Evolutionary conservation across 2,888 invertebrate genomes (phyloP), one percentile per base, ranked within the genome.

Genomic region (Enchytraeus crypticus): DNA sequence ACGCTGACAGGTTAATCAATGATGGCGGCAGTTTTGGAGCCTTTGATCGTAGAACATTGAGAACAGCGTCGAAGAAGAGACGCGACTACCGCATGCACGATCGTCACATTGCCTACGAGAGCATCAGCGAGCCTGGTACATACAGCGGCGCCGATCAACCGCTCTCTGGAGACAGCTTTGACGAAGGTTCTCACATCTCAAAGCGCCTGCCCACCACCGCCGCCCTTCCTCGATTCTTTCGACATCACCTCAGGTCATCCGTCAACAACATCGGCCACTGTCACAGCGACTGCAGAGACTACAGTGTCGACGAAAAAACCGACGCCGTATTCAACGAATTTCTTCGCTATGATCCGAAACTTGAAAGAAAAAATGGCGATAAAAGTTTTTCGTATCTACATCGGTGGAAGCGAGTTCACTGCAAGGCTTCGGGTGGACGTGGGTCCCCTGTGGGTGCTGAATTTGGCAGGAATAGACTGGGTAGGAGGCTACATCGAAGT

Each of bases 281-380:
- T 21, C 33, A 21, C 18, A 21, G 54, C 21, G 34, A 27, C 21
- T 34, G 34, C 54, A 32, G 54, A 11, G 83, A 83, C 70, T 83
- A 80, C 70, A 81, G 81, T 67, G 80, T 83, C 47, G 83, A 83
- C 69, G 80, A 81, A 67, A 79, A 80, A 67, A 80, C 81, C 3
- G 81, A 82, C 71, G 77, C 78, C 30, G 72, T 83, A 5, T 82
- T 82, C 69, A 78, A 81, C 53, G 82, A 82, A 65, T 83, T 82
- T 68, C 74, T 81, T 51, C 73, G 82, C n/a, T 73, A 73, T 51
- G 81, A 81, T 61, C 74, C 78, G 5, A 68, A 71, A 4, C 65
- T 71, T 26, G 78, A 80, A 21, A 55, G 57, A n/a, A 33, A 38
- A 38, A 33, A 26, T 2, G 34, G 34, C 43, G 11, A 33, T 21